Percentiles rank a stretch among this genome's conserved stretches.
These are phyloP conservation scores for Anabas testudineus DNA, from an alignment of 2,797 vertebrate genomes.

Conservation along the genomic window DNA sequence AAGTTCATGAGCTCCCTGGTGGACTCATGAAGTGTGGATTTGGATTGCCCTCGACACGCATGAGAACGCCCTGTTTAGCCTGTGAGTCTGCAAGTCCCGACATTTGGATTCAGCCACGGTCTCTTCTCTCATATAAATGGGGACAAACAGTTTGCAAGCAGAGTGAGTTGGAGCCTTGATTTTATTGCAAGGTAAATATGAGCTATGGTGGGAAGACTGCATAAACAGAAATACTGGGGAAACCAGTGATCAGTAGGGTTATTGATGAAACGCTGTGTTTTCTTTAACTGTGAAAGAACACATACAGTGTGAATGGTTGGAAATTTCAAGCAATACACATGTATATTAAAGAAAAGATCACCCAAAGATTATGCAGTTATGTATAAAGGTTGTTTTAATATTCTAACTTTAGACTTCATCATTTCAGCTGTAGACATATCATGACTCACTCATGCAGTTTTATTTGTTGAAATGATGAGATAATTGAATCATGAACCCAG, in stretches of 20 bases:
- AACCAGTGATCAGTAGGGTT: neutral
- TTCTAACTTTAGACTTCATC: neutral
- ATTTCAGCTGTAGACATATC: conserved; percentile 1
- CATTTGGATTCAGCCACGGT: conserved; percentile 3
- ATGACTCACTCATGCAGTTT: neutral
- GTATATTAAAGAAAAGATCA: neutral
- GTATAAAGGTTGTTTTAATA: neutral
- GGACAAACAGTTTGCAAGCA: conserved; percentile 10
- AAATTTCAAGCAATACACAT: neutral
- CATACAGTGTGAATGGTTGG: neutral
- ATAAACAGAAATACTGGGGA: no score
- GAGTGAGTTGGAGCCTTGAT: conserved; percentile 7
- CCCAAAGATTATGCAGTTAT: neutral
- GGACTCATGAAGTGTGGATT: conserved; percentile 3
- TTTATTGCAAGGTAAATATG: neutral
- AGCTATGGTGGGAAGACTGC: neutral
- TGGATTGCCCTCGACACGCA: neutral
- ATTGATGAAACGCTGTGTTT: neutral
- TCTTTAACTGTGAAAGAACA: neutral
- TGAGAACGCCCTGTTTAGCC: neutral
- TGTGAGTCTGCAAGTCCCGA: neutral
- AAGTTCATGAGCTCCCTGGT: neutral
- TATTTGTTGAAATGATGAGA: conserved; percentile 17
- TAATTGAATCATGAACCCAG: conserved; percentile 40
- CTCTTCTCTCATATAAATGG: neutral